Percentiles rank a stretch among this genome's conserved stretches.
Conservation (phyloP, 2,888 invertebrate genomes). For the Scotopteryx bipunctaria region DNA sequence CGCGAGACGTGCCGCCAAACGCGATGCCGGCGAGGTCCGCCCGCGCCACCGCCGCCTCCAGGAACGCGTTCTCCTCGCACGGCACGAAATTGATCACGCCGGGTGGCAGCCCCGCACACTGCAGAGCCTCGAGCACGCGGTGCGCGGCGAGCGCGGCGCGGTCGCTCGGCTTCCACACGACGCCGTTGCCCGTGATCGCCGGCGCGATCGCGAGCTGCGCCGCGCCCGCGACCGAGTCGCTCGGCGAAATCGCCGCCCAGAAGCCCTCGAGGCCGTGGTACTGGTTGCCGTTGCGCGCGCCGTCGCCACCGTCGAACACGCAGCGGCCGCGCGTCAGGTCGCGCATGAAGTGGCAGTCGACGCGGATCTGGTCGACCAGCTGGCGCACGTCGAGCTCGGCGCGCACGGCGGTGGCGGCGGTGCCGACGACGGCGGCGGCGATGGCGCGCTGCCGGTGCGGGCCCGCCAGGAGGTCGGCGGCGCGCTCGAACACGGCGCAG, state of each 20-base stretch:
- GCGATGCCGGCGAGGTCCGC: constrained; percentile 95
- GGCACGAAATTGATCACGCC: constrained; percentile 99
- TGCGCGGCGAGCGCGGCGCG: constrained; percentile 94
- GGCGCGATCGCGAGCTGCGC: constrained; percentile 97
- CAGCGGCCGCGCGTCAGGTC: constrained; percentile 87
- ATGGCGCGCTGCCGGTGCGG: constrained; percentile 95
- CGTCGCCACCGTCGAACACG: constrained; percentile 85
- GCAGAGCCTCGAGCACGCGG: constrained; percentile 93
- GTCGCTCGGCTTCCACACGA: constrained; percentile 99
- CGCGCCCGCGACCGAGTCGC: constrained; percentile 99
- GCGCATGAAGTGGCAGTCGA: constrained; percentile 76
- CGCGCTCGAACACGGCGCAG: constrained; percentile 91
- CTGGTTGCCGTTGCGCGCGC: constrained; percentile 91
- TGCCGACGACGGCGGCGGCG: constrained; percentile 98
- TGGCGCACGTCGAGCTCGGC: constrained; percentile 98
- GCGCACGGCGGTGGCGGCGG: constrained; percentile 96
- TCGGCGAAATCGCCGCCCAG: constrained; percentile 98
- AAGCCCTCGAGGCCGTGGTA: constrained; percentile 98
- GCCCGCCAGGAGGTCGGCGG: constrained; percentile 95
- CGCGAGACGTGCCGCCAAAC: constrained; percentile 94
- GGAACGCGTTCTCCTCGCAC: constrained; percentile 95
- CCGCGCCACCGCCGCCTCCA: constrained; percentile 85
- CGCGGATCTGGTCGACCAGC: constrained; percentile 96
- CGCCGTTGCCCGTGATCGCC: constrained; percentile 95
- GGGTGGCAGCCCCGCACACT: constrained; percentile 90